Evolutionary conservation across 2,113 vertebrate genomes (phyloP), one percentile per base, ranked within the genome.

Genomic region (Prolemur simus): DNA sequence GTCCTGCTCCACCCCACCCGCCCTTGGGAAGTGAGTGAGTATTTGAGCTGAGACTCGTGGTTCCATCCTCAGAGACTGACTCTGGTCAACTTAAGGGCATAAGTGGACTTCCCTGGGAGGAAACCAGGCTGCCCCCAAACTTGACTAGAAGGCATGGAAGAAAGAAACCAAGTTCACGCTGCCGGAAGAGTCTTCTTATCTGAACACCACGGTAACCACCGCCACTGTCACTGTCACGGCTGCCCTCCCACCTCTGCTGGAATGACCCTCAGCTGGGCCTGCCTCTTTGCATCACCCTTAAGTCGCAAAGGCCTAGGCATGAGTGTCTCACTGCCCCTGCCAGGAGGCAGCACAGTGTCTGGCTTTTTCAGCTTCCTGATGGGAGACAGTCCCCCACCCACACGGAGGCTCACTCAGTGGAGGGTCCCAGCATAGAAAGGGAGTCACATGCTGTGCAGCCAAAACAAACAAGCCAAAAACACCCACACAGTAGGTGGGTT

Each of bases 261-360:
- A n/a, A 14, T 1, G 23, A 71, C 18, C 47, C 73, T 89, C 56
- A 15, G 0, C 27, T 2, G 3, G 14, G 49, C 56, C 71, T 39
- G 32, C 4, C 20, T 14, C 71, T 80, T n/a, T 15, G 56, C 8
- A 2, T 20, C 6, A 15, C 13, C 47, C n/a, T 81, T 42, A 13
- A 27, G 64, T 66, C 45, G 5, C 9, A 13, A 76, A 37, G 52
- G 80, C 64, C 29, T 2, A 14, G 17, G 27, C 4, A 3, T 5
- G 8, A 68, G 23, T 23, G 14, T 5, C 45, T 71, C 34, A 27
- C 49, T 47, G n/a, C 39, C 29, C 0, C 39, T 17, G n/a, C 58
- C 9, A 9, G 20, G n/a, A n/a, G 47, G 11, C 0, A 2, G 18
- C 29, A n/a, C 68, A n/a, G 2, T 17, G 3, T 4, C 45, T 4